Conservation (phyloP, 1,140 invertebrate genomes). For the Acyrthosiphon pisum region DNA sequence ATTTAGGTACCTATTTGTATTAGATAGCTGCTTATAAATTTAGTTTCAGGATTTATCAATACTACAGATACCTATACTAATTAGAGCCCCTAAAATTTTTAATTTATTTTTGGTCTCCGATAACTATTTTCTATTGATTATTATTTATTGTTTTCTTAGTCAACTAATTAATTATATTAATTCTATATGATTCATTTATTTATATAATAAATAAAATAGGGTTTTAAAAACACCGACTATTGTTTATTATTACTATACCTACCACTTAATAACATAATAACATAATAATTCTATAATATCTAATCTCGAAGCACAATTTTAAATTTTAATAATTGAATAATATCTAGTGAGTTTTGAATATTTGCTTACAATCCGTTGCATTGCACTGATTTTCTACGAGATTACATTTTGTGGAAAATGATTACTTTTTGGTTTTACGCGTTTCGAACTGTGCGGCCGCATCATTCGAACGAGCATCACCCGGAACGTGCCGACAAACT, state of each 20-base stretch:
- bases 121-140: too few species aligned
- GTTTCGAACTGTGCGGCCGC: not conserved
- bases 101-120: too few species aligned
- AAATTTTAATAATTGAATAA: not conserved
- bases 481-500: conserved; percentile 18
- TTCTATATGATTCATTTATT: not conserved
- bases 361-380: not conserved
- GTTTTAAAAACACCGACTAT: not conserved
- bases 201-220: not conserved
- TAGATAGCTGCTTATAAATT: too few species aligned
- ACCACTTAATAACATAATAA: not conserved
- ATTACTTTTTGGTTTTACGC: conserved; percentile 41
- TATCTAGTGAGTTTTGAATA: not conserved
- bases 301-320: not conserved
- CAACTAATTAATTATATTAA: not conserved
- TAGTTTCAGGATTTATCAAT: too few species aligned
- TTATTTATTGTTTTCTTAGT: too few species aligned
- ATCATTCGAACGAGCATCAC: too few species aligned
- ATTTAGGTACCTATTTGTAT: too few species aligned
- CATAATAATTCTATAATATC: not conserved
- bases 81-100: too few species aligned
- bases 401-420: conserved; percentile 4
- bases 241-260: not conserved
- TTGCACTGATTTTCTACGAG: not conserved
- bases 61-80: too few species aligned